Percentiles rank a stretch among this genome's conserved stretches.
Conservation (phyloP, 2,113 vertebrate genomes). For the Heteronetta atricapilla region DNA sequence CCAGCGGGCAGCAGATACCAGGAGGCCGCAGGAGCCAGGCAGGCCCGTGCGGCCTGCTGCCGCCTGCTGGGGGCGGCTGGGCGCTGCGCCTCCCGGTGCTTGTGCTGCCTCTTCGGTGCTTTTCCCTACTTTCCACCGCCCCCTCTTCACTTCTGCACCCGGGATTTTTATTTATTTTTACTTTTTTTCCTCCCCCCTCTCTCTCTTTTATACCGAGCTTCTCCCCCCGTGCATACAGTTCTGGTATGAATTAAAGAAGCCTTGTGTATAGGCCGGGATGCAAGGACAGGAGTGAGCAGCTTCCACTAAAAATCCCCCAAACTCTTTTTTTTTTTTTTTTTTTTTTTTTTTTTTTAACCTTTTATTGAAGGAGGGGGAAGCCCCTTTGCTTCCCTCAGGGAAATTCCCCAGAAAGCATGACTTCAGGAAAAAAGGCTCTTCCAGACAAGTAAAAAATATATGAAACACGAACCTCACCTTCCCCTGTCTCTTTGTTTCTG, state of each 20-base stretch:
- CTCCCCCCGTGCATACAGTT: neutral
- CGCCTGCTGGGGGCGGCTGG: slow-evolving; percentile 12
- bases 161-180: no score
- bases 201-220: neutral
- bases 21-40: no score
- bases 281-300: neutral
- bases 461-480: neutral
- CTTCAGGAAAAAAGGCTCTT: neutral
- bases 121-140: neutral
- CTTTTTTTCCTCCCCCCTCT: neutral
- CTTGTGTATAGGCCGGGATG: neutral
- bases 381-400: neutral
- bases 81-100: neutral
- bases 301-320: neutral
- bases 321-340: neutral
- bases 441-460: neutral
- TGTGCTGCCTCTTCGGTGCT: neutral
- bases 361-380: neutral
- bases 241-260: neutral
- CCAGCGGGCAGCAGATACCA: no score
- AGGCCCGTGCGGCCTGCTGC: neutral
- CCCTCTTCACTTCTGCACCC: neutral
- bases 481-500: neutral
- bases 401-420: slow-evolving; percentile 3
- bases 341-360: neutral